phyloP scores from a whole-genome alignment of 1,140 invertebrate species.

The Zaprionus gabonicus region DNA sequence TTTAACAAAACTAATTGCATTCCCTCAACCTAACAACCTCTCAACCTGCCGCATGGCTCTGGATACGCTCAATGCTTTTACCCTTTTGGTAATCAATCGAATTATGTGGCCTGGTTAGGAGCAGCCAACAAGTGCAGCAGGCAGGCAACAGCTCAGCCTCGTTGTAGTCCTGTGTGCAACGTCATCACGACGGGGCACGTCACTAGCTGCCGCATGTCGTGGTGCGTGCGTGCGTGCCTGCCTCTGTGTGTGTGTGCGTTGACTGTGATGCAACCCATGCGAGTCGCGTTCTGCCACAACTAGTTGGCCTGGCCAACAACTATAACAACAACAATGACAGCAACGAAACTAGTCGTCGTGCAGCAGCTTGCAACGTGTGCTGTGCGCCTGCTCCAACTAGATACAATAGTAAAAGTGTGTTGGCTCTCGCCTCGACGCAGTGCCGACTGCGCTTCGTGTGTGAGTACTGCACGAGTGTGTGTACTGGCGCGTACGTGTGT shows the following conservation, averaged over 20 bases:
- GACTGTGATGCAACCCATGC: slow-evolving; percentile 55
- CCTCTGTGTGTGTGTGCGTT: slow-evolving; percentile 10
- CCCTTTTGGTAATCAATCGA: slow-evolving; percentile 52
- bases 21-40: slow-evolving; percentile 11
- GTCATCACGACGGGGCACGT: slow-evolving; percentile 40
- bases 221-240: not conserved
- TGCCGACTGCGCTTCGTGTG: slow-evolving; percentile 28
- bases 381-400: slow-evolving; percentile 82
- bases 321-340: slow-evolving; percentile 6
- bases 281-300: slow-evolving; percentile 19
- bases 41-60: not conserved
- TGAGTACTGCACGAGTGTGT: not conserved
- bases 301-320: slow-evolving; percentile 59
- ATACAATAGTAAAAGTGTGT: slow-evolving; percentile 84
- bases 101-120: slow-evolving; percentile 43
- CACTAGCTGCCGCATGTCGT: slow-evolving; percentile 5
- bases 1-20: slow-evolving; percentile 65
- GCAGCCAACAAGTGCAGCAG: slow-evolving; percentile 28
- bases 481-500: not conserved
- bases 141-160: not conserved
- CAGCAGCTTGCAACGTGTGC: slow-evolving; percentile 56
- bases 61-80: not conserved
- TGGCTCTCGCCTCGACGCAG: slow-evolving; percentile 39
- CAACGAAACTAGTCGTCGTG: slow-evolving; percentile 19
- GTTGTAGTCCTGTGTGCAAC: slow-evolving; percentile 3